These are phyloP conservation scores for Netta rufina DNA, from an alignment of 2,797 vertebrate species.

Conservation along the genomic window DNA sequence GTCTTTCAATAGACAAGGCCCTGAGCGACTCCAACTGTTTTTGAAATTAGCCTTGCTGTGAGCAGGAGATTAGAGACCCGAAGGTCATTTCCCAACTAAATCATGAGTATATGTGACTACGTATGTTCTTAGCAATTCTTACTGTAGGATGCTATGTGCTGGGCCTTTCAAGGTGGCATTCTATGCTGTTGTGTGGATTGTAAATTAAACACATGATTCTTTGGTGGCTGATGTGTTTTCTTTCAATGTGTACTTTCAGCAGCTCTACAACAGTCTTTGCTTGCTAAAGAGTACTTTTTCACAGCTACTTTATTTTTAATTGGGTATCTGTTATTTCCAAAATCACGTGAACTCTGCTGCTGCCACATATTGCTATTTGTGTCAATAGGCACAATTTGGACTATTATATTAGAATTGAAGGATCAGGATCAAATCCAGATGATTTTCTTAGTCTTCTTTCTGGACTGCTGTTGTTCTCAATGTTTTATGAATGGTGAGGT, in stretches of 20 bases:
- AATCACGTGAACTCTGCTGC: neutral
- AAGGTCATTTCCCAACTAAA: neutral
- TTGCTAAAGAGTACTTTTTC: neutral
- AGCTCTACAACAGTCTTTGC: neutral
- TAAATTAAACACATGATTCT: neutral
- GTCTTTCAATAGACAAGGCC: neutral
- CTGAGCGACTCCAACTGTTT: neutral
- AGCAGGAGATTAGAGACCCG: neutral
- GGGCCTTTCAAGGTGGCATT: neutral
- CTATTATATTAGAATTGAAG: neutral
- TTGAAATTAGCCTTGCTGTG: neutral
- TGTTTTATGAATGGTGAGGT: neutral
- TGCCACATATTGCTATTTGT: neutral
- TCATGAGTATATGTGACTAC: neutral
- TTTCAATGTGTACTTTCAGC: neutral
- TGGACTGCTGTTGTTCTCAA: neutral
- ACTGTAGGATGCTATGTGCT: neutral
- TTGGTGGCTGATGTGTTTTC: neutral
- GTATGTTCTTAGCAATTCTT: neutral
- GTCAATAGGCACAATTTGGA: neutral
- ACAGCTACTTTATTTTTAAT: neutral
- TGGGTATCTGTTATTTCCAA: neutral
- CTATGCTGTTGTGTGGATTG: neutral
- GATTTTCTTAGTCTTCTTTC: neutral
- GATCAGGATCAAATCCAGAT: neutral